Percentiles rank a stretch among this genome's conserved stretches.
These are phyloP conservation scores for Drosophila putrida DNA, from an alignment of 2,888 invertebrate species.

Conservation along the genomic window DNA sequence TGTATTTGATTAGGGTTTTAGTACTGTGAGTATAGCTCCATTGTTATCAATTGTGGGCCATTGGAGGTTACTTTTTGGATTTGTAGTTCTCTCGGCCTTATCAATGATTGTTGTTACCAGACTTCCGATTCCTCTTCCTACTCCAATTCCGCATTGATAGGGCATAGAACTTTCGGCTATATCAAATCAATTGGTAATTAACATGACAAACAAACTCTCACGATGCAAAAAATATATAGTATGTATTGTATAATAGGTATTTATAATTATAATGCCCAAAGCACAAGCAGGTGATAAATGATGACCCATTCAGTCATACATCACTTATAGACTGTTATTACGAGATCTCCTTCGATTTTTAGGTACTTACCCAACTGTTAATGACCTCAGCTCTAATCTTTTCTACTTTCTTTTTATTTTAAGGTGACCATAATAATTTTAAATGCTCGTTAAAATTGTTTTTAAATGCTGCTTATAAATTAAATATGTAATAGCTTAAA, in stretches of 20 bases:
- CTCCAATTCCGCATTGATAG: not conserved
- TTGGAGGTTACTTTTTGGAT: not conserved
- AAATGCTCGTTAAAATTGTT: not conserved
- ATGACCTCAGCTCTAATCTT: not conserved
- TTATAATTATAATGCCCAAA: slow-evolving; percentile 6
- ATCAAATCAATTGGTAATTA: not conserved
- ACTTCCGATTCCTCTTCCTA: not conserved
- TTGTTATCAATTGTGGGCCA: slow-evolving; percentile 12
- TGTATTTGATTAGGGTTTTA: not conserved
- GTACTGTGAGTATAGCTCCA: not conserved
- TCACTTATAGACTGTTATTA: slow-evolving; percentile 3
- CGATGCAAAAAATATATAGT: not conserved
- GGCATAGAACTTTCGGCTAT: slow-evolving; percentile 11
- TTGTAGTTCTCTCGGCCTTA: not conserved
- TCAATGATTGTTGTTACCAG: not conserved
- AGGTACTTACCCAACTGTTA: not conserved
- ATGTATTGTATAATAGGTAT: slow-evolving; percentile 8
- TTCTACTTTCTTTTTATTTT: not conserved
- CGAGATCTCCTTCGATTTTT: not conserved
- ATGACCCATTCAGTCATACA: slow-evolving; percentile 1
- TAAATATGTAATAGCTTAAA: too few relatives aligned
- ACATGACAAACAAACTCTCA: not conserved
- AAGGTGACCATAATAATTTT: too few relatives aligned
- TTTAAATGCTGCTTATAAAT: too few relatives aligned
- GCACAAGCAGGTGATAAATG: slow-evolving; percentile 8